These are phyloP conservation scores for Drosophila novamexicana DNA, from an alignment of 1,140 invertebrate genomes.

Conservation along the genomic window DNA sequence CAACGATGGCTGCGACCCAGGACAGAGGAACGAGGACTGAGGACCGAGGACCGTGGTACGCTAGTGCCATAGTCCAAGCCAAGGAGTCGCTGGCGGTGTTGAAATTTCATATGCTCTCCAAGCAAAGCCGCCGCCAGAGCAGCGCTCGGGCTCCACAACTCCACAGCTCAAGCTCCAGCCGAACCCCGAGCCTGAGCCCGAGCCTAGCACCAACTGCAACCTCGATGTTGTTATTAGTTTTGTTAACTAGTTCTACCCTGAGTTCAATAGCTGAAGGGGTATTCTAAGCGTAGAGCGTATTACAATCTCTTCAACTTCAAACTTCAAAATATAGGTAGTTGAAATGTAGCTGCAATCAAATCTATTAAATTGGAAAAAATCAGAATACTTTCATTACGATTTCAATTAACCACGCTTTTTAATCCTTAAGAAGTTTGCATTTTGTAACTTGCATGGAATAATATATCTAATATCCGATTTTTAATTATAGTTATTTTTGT, in stretches of 20 bases:
- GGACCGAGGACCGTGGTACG: neutral
- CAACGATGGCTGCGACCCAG: neutral
- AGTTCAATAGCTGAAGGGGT: too few species aligned
- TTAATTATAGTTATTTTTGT: too few species aligned
- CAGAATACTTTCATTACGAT: too few species aligned
- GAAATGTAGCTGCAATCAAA: too few species aligned
- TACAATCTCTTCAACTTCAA: too few species aligned
- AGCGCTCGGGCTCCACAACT: neutral
- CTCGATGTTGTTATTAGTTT: constrained; percentile 50
- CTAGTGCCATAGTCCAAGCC: constrained; percentile 2
- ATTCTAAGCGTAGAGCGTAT: too few species aligned
- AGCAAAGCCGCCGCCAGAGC: constrained; percentile 13
- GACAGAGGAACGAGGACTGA: neutral
- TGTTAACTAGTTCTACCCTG: constrained; percentile 29
- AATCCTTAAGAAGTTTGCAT: too few species aligned
- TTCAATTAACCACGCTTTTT: too few species aligned
- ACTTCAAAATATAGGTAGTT: too few species aligned
- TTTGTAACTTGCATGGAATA: too few species aligned
- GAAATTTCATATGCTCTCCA: constrained; percentile 54
- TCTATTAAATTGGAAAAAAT: too few species aligned
- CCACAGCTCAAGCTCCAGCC: constrained; percentile 20
- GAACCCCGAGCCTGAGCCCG: neutral
- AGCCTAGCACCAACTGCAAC: constrained; percentile 23
- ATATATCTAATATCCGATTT: too few species aligned
- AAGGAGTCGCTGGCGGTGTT: constrained; percentile 50